phyloP scores from a whole-genome alignment of 2,113 vertebrate species.

The Crotophaga sulcirostris region DNA sequence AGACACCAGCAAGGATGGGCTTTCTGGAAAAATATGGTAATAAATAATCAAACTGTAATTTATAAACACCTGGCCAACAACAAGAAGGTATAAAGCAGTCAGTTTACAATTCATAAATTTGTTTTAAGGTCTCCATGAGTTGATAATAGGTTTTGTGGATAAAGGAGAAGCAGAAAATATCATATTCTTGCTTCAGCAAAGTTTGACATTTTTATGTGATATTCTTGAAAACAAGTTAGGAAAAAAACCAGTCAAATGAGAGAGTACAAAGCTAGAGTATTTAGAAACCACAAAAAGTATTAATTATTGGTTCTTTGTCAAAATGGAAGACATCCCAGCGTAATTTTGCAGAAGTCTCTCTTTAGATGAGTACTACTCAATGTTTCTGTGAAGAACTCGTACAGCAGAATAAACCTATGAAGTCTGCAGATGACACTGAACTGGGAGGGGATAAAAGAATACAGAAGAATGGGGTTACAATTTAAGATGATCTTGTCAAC shows the following conservation, averaged over 20 bases:
- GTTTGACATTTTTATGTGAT: neutral
- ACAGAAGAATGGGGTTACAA: neutral
- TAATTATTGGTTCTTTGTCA: neutral
- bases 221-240: neutral
- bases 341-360: neutral
- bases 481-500: neutral
- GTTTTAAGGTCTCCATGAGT: neutral
- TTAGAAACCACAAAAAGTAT: neutral
- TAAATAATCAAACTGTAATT: neutral
- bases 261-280: neutral
- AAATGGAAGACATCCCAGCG: rapidly evolving
- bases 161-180: neutral
- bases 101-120: neutral
- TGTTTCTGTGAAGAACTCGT: neutral
- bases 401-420: neutral
- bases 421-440: neutral
- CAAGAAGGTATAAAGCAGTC: neutral
- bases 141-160: neutral
- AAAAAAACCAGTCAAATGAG: neutral
- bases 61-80: neutral
- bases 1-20: neutral
- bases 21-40: neutral
- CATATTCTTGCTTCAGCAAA: neutral
- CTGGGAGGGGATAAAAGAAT: neutral
- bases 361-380: neutral